phyloP scores from a whole-genome alignment of 1,140 invertebrate genomes.

The Cherax destructor region DNA sequence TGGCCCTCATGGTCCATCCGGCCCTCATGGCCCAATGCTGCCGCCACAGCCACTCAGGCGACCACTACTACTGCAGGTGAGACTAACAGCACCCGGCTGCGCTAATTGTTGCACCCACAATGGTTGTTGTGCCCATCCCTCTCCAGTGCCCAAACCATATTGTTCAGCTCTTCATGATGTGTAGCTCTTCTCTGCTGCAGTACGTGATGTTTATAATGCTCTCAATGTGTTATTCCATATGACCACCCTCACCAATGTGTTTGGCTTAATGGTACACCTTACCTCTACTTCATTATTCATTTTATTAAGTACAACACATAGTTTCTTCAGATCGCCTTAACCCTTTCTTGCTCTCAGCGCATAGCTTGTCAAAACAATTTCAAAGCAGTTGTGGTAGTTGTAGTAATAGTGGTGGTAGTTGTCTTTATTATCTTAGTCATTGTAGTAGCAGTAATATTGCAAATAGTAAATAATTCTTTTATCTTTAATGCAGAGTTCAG shows the following conservation, averaged over 20 bases:
- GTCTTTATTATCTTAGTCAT: too few relatives aligned
- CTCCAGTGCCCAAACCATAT: conserved; percentile 21
- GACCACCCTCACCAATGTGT: conserved; percentile 30
- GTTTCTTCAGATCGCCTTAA: background rate
- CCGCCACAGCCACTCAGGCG: conserved; percentile 67
- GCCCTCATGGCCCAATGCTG: conserved; percentile 59
- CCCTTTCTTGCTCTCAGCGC: background rate
- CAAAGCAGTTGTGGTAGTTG: too few relatives aligned
- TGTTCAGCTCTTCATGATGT: conserved; percentile 42
- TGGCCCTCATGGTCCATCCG: conserved; percentile 50
- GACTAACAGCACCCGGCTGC: conserved; percentile 65
- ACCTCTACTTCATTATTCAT: background rate
- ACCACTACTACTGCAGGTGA: conserved; percentile 69
- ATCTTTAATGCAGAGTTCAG: too few relatives aligned
- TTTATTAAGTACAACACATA: background rate
- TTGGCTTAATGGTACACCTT: conserved; percentile 5
- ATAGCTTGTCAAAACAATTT: too few relatives aligned
- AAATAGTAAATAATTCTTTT: too few relatives aligned
- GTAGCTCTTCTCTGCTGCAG: conserved; percentile 23
- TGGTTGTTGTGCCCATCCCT: conserved; percentile 15
- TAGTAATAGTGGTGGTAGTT: too few relatives aligned
- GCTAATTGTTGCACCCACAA: conserved; percentile 57
- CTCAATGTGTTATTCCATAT: conserved; percentile 13
- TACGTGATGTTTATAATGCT: conserved; percentile 29
- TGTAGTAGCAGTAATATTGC: too few relatives aligned